phyloP scores from a whole-genome alignment of 2,888 invertebrate species.

The Himalopsyche tibetana region DNA sequence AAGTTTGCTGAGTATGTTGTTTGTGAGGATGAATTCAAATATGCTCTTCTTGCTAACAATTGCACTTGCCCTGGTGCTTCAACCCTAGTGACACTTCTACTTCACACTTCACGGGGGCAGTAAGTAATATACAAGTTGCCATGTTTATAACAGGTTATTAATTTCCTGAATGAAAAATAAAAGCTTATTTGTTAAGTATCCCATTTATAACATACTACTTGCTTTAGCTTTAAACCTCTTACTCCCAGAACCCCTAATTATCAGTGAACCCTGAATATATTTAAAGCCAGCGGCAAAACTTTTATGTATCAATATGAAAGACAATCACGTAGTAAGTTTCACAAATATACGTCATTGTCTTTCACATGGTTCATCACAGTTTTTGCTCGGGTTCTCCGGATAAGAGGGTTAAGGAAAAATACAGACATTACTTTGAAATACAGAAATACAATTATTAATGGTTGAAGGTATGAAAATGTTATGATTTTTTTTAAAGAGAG shows the following conservation, averaged over 20 bases:
- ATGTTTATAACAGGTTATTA: neutral
- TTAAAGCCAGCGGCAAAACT: no score
- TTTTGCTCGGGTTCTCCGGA: no score
- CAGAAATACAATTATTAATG: no score
- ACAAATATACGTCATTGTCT: no score
- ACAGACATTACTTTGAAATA: no score
- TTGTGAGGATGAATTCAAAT: conserved; percentile 99
- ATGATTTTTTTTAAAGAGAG: conserved; percentile 79
- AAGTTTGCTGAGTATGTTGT: conserved; percentile 99
- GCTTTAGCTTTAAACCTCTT: neutral
- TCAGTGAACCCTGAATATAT: no score
- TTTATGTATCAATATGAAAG: no score
- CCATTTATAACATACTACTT: conserved; percentile 21
- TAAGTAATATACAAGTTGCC: conserved; percentile 77
- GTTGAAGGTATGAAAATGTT: no score
- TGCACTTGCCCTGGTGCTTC: conserved; percentile 99
- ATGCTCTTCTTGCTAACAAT: conserved; percentile 97
- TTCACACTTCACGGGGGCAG: conserved; percentile 99
- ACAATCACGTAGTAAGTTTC: no score
- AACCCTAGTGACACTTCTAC: conserved; percentile 94
- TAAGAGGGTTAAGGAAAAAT: no score
- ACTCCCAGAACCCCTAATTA: no score
- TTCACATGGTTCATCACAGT: no score
- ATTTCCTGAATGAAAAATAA: neutral
- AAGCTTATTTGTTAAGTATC: neutral